phyloP scores from a whole-genome alignment of 2,888 invertebrate species.

The Tachystola acroxantha region DNA sequence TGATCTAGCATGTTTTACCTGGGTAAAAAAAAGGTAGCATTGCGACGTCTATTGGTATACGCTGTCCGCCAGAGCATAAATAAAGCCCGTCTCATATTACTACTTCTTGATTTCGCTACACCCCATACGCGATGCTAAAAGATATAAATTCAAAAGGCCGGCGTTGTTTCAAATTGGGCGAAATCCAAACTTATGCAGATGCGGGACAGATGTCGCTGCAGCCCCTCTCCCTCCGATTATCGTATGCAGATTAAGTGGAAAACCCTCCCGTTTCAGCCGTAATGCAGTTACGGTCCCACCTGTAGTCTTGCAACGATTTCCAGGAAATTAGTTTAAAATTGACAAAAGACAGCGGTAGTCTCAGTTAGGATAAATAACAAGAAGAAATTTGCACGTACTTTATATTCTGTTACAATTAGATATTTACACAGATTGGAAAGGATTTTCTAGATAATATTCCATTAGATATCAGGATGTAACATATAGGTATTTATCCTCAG shows the following conservation, averaged over 20 bases:
- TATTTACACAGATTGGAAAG: no score
- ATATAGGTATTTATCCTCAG: no score
- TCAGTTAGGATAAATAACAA: no score
- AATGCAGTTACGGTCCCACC: constrained; percentile 39
- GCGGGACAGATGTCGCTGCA: constrained; percentile 62
- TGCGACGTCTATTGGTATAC: no score
- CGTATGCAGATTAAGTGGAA: constrained; percentile 68
- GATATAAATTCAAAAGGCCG: constrained; percentile 64
- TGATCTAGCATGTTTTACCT: no score
- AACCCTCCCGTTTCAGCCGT: constrained; percentile 39
- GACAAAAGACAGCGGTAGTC: not conserved
- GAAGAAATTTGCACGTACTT: no score
- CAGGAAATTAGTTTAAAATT: not conserved
- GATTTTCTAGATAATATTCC: no score
- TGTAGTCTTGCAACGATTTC: constrained; percentile 26
- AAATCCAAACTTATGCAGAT: constrained; percentile 70
- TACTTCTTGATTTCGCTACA: constrained; percentile 15
- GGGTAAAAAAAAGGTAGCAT: no score
- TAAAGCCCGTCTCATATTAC: no score
- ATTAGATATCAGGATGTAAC: no score
- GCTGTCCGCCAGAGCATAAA: no score
- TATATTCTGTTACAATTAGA: no score
- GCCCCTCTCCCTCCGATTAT: constrained; percentile 52
- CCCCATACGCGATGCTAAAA: constrained; percentile 25
- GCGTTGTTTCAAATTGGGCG: constrained; percentile 54